phyloP scores from a whole-genome alignment of 2,113 vertebrate species.

The Pholis gunnellus region DNA sequence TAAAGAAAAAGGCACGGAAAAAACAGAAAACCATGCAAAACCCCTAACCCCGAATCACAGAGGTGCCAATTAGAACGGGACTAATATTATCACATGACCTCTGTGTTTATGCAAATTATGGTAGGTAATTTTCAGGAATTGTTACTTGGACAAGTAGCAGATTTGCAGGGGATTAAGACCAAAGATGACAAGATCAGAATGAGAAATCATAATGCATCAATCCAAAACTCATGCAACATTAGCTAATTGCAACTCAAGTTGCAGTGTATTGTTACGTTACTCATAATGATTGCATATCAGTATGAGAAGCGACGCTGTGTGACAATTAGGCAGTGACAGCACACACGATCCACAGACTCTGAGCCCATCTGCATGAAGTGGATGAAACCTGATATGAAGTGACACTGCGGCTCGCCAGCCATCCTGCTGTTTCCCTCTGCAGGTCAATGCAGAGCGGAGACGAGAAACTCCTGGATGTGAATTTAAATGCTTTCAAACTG shows the following conservation, averaged over 20 bases:
- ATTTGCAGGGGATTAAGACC: no score
- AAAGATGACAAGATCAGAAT: background rate
- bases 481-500: constrained; percentile 56
- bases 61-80: no score
- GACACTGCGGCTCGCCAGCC: constrained; percentile 15
- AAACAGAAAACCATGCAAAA: no score
- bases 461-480: constrained; percentile 38
- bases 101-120: no score
- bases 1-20: no score
- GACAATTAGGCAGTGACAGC: constrained; percentile 22
- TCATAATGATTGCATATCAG: background rate
- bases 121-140: no score
- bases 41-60: no score
- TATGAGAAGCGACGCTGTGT: background rate
- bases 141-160: no score
- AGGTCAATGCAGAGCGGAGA: constrained; percentile 21
- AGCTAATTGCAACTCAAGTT: background rate
- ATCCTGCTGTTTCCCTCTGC: constrained; percentile 29
- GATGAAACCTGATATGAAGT: constrained; percentile 51
- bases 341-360: constrained; percentile 8
- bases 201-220: no score
- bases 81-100: no score
- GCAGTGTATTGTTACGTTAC: constrained; percentile 7
- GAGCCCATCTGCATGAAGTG: constrained; percentile 48
- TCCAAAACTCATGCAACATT: background rate